Evolutionary conservation across 1,140 invertebrate genomes (phyloP).

Genomic region (Pollicipes pollicipes): DNA sequence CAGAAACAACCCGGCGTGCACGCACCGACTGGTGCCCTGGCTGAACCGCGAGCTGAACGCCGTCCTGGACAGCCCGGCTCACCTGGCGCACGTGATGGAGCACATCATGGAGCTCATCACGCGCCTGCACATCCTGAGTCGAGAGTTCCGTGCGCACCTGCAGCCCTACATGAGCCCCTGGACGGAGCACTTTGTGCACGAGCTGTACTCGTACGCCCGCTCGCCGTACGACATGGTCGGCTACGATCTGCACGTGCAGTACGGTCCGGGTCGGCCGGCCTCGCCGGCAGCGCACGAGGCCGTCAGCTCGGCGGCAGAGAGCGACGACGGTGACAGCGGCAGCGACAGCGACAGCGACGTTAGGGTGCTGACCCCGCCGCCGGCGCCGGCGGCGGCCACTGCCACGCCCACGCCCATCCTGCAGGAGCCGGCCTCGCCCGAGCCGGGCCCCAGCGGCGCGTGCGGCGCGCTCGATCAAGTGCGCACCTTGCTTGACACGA

Average conservation of each 20-base stretch:
- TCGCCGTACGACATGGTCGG: conserved; percentile 65
- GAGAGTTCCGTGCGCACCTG: conserved; percentile 42
- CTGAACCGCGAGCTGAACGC: conserved; percentile 65
- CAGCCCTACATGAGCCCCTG: conserved; percentile 25
- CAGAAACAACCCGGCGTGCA: conserved; percentile 48
- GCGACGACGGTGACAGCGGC: conserved; percentile 8
- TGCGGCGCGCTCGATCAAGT: not conserved
- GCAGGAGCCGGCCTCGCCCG: not conserved
- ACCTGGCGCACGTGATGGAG: conserved; percentile 16
- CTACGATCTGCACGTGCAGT: conserved; percentile 29
- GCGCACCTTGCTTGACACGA: not conserved
- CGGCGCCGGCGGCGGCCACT: no score
- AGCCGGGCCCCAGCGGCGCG: not conserved
- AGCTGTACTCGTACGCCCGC: conserved; percentile 66
- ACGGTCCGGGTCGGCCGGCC: conserved; percentile 19
- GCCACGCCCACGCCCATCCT: not conserved
- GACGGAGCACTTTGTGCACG: conserved; percentile 53
- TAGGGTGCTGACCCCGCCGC: not conserved
- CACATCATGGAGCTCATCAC: conserved; percentile 46
- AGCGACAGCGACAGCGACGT: conserved; percentile 1
- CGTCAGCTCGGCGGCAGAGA: conserved; percentile 8
- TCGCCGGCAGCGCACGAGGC: not conserved
- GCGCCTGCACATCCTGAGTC: conserved; percentile 48
- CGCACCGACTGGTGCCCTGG: conserved; percentile 67
- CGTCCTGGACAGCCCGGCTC: conserved; percentile 33